Evolutionary conservation across 2,113 vertebrate species (phyloP).

Genomic region (Actenoides lindsayi): DNA sequence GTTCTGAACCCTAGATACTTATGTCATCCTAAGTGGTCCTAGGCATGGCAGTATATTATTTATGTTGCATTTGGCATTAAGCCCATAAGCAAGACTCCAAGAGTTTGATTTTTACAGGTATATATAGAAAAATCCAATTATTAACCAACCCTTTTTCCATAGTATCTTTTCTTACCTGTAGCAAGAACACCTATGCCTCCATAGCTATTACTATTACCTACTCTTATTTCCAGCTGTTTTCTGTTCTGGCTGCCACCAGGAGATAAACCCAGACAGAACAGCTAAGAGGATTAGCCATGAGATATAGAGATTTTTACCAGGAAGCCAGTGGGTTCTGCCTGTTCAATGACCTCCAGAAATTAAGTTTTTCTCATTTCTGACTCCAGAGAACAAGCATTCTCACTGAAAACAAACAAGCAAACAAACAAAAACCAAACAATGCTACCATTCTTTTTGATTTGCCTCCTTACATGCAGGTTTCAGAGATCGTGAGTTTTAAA

Average conservation of each 20-base stretch:
- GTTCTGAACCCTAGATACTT: background rate
- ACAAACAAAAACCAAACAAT: background rate
- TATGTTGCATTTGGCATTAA: background rate
- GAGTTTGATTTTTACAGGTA: constrained; percentile 26
- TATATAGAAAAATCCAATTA: background rate
- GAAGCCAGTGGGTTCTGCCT: background rate
- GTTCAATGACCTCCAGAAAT: background rate
- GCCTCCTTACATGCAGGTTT: background rate
- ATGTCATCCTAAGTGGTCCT: background rate
- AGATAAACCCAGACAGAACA: background rate
- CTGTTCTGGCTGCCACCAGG: background rate
- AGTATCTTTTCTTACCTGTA: background rate
- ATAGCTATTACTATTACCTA: background rate
- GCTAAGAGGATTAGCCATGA: background rate
- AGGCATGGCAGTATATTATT: background rate
- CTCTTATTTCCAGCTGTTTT: background rate
- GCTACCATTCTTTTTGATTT: background rate
- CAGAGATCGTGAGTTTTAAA: background rate
- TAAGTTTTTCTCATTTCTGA: background rate
- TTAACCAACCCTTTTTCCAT: background rate
- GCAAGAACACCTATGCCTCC: background rate
- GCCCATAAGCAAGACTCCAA: background rate
- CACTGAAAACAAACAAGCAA: background rate
- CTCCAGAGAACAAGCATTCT: background rate
- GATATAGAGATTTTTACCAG: background rate